phyloP scores from a whole-genome alignment of 2,888 invertebrate genomes.

The Schrankia costaestrigalis region DNA sequence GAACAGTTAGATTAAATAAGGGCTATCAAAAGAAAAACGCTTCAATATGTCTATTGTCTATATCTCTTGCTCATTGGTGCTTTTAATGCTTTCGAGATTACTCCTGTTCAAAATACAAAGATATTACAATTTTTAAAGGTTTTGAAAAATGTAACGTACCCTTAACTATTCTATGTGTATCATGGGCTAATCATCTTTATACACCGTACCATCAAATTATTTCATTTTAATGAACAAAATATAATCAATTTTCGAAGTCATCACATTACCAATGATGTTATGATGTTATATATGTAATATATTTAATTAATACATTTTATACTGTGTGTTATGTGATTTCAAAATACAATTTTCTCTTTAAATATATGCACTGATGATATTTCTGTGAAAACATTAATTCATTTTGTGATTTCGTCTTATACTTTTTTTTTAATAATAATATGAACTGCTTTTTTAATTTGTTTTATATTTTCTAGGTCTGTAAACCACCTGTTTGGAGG shows the following conservation, averaged over 20 bases:
- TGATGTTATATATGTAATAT: too few species aligned
- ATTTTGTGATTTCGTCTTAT: conserved; percentile 23
- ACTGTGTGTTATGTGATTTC: conserved; percentile 20
- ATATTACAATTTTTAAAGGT: too few species aligned
- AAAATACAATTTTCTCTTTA: conserved; percentile 7
- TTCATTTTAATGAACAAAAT: too few species aligned
- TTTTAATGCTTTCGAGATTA: conserved; percentile 24
- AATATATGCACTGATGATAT: conserved; percentile 18
- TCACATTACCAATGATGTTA: neutral
- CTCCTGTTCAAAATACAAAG: neutral
- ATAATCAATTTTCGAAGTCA: too few species aligned
- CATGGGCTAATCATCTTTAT: too few species aligned
- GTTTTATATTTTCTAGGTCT: conserved; percentile 65
- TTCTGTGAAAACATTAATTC: conserved; percentile 5
- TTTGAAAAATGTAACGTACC: too few species aligned
- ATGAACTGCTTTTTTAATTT: conserved; percentile 10
- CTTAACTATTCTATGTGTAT: too few species aligned
- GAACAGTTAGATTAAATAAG: too few species aligned
- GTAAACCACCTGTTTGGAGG: conserved; percentile 55
- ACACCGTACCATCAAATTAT: too few species aligned
- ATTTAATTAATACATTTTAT: too few species aligned
- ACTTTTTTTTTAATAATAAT: neutral
- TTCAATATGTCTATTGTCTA: too few species aligned
- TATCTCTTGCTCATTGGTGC: conserved; percentile 27
- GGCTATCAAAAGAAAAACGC: too few species aligned